Percentiles rank a stretch among this genome's conserved stretches.
These are phyloP conservation scores for Bursaphelenchus okinawaensis DNA, from an alignment of 2,888 invertebrate species.

Conservation along the genomic window DNA sequence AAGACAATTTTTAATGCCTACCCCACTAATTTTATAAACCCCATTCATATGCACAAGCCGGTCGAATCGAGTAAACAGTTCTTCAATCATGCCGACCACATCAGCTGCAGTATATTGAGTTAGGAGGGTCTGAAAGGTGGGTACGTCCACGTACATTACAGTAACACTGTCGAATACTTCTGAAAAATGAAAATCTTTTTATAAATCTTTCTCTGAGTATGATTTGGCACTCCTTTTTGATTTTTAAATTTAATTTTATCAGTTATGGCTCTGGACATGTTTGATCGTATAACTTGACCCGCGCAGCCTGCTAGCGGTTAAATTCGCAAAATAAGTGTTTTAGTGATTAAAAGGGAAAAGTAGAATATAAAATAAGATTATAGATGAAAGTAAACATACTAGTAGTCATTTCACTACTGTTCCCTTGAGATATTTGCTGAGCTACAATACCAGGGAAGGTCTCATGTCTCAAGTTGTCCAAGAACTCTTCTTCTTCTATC, in stretches of 20 bases:
- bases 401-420: not conserved
- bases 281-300: too few relatives aligned
- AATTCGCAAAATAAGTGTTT: too few relatives aligned
- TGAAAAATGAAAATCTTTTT: too few relatives aligned
- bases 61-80: slow-evolving; percentile 10
- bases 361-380: too few relatives aligned
- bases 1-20: not conserved
- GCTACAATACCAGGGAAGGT: not conserved
- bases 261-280: too few relatives aligned
- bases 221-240: too few relatives aligned
- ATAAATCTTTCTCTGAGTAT: too few relatives aligned
- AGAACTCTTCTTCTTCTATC: not conserved
- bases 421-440: not conserved
- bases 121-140: slow-evolving; percentile 1
- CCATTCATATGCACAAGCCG: slow-evolving; percentile 3
- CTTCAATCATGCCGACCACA: slow-evolving; percentile 1
- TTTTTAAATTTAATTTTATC: too few relatives aligned
- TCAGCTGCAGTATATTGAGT: not conserved
- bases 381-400: too few relatives aligned
- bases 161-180: slow-evolving; percentile 3
- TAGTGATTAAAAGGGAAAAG: too few relatives aligned
- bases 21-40: not conserved
- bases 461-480: not conserved
- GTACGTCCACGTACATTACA: slow-evolving; percentile 6
- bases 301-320: too few relatives aligned